These are phyloP conservation scores for Catagonus wagneri DNA, from an alignment of 2,113 vertebrate genomes.

Conservation along the genomic window DNA sequence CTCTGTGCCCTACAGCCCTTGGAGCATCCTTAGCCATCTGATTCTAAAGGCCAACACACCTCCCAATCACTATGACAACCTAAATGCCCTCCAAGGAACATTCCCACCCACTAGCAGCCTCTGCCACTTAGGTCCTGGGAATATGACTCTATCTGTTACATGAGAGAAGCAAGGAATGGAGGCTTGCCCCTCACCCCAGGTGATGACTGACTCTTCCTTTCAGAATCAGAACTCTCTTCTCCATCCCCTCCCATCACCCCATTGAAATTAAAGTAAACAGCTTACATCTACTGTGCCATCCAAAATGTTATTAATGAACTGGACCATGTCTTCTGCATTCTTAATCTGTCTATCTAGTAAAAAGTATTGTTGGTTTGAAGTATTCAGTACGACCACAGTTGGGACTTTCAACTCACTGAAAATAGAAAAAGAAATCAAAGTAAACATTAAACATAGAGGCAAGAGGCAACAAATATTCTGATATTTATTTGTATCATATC, in stretches of 20 bases:
- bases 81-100: not conserved
- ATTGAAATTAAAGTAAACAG: not conserved
- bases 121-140: not conserved
- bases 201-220: not conserved
- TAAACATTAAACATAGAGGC: not conserved
- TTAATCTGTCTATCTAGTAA: conserved; percentile 90
- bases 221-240: not conserved
- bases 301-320: conserved; percentile 94
- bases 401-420: conserved; percentile 94
- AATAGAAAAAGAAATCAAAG: conserved; percentile 66
- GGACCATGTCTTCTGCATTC: conserved; percentile 93
- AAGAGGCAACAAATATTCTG: not conserved
- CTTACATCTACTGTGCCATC: conserved; percentile 95
- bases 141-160: rapidly evolving
- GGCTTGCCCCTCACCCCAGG: not conserved
- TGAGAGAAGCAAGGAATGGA: not conserved
- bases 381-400: conserved; percentile 96
- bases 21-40: not conserved
- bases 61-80: not conserved
- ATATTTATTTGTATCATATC: not conserved
- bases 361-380: conserved; percentile 98
- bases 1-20: not conserved
- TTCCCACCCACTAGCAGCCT: not conserved
- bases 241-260: not conserved
- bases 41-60: rapidly evolving